These are phyloP conservation scores for Rhamnusium bicolor DNA, from an alignment of 2,888 invertebrate genomes.

Conservation along the genomic window DNA sequence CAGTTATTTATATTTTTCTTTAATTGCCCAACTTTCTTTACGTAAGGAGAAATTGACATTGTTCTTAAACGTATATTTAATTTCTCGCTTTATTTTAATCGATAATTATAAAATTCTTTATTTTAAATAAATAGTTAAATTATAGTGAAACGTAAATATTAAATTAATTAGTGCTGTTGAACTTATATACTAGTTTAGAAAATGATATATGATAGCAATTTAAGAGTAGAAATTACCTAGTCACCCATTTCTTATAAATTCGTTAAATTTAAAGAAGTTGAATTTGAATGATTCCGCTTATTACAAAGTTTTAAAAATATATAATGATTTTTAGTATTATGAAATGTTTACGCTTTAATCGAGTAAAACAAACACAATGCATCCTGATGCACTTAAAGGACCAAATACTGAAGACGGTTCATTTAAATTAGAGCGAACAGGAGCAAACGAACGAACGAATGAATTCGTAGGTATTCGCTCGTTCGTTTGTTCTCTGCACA, in stretches of 20 bases:
- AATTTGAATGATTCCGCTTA: too few species aligned
- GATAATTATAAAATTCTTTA: not conserved
- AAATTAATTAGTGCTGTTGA: not conserved
- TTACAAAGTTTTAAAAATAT: too few species aligned
- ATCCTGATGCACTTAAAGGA: too few species aligned
- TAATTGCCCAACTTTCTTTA: not conserved
- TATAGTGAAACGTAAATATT: not conserved
- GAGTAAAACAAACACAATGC: too few species aligned
- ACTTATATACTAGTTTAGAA: not conserved
- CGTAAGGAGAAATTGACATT: slow-evolving; percentile 1
- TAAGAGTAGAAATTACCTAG: not conserved
- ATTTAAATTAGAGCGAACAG: too few species aligned
- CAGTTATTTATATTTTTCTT: not conserved
- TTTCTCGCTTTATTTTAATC: not conserved
- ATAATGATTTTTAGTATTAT: too few species aligned
- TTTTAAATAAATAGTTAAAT: not conserved
- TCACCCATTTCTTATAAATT: not conserved
- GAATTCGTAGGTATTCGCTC: too few species aligned
- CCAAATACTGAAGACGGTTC: too few species aligned
- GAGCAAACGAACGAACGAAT: too few species aligned
- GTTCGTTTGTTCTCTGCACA: too few species aligned
- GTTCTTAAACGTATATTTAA: not conserved
- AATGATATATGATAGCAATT: not conserved
- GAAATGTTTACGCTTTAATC: too few species aligned
- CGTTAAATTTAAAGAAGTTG: not conserved